These are phyloP conservation scores for Diglossa cyanea DNA, from an alignment of 2,797 vertebrate genomes.

Conservation along the genomic window DNA sequence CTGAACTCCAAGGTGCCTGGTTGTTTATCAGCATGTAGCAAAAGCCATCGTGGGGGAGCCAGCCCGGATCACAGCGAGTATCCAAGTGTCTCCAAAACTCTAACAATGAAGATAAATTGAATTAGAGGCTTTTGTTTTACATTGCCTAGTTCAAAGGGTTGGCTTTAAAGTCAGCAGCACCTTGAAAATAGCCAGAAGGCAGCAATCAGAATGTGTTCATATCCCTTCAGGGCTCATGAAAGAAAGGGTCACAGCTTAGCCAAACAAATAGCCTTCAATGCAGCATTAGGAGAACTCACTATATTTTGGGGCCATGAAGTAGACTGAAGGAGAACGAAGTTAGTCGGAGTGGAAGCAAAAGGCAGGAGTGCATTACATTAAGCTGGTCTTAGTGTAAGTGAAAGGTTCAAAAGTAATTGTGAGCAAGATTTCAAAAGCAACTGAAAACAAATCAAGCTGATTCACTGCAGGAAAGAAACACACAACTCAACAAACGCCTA, in stretches of 20 bases:
- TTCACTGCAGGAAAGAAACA: background rate
- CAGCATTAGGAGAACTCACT: background rate
- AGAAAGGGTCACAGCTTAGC: background rate
- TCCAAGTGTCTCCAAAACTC: constrained; percentile 79
- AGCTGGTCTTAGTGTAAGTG: background rate
- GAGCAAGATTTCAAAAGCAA: background rate
- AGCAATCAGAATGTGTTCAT: background rate
- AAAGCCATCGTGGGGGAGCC: constrained; percentile 85
- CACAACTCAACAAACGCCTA: background rate
- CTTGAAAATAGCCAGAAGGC: constrained; percentile 5
- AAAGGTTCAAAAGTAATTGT: background rate
- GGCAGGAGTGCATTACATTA: background rate
- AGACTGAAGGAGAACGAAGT: background rate
- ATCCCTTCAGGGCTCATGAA: background rate
- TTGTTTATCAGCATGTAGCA: constrained; percentile 83
- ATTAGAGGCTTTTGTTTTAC: constrained; percentile 37
- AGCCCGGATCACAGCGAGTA: constrained; percentile 79
- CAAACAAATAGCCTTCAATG: background rate
- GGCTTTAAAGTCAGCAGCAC: background rate
- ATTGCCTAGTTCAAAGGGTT: background rate
- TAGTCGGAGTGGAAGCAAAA: background rate
- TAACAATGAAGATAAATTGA: constrained; percentile 46
- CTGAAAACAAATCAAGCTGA: background rate
- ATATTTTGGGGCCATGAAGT: background rate
- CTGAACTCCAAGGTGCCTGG: constrained; percentile 63